Percentiles rank a stretch among this genome's conserved stretches.
phyloP scores from a whole-genome alignment of 2,888 invertebrate species.

The Phaedon cochleariae region DNA sequence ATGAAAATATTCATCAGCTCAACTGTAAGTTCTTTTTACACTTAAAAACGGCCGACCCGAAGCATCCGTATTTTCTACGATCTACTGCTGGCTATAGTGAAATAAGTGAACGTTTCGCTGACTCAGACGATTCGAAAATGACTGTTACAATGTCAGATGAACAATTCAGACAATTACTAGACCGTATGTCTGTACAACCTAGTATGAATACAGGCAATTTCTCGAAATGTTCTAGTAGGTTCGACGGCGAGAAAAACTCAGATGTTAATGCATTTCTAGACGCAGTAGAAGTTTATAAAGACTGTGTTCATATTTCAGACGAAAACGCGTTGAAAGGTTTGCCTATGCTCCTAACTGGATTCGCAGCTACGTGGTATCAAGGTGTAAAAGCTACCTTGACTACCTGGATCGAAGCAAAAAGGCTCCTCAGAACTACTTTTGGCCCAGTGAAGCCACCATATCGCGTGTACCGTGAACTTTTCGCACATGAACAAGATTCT shows the following conservation, averaged over 20 bases:
- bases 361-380: constrained; percentile 36
- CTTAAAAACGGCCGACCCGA: constrained; percentile 1
- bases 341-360: constrained; percentile 34
- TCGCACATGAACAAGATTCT: constrained; percentile 23
- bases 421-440: constrained; percentile 23
- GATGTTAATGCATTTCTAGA: constrained; percentile 4
- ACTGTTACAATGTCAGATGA: neutral
- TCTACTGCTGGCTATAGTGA: neutral
- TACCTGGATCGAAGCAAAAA: constrained; percentile 19
- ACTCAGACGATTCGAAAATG: constrained; percentile 1
- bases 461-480: constrained; percentile 24
- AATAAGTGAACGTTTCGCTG: neutral
- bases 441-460: constrained; percentile 32
- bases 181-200: neutral
- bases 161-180: constrained; percentile 17
- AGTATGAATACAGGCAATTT: constrained; percentile 8
- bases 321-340: constrained; percentile 21
- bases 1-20: neutral
- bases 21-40: neutral
- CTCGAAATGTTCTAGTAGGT: constrained; percentile 18
- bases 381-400: constrained; percentile 28
- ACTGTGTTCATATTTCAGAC: constrained; percentile 5
- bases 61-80: neutral
- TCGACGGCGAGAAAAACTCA: constrained; percentile 13
- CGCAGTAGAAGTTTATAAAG: constrained; percentile 1